These are phyloP conservation scores for Lysiphlebus fabarum DNA, from an alignment of 1,140 invertebrate species.

Conservation along the genomic window DNA sequence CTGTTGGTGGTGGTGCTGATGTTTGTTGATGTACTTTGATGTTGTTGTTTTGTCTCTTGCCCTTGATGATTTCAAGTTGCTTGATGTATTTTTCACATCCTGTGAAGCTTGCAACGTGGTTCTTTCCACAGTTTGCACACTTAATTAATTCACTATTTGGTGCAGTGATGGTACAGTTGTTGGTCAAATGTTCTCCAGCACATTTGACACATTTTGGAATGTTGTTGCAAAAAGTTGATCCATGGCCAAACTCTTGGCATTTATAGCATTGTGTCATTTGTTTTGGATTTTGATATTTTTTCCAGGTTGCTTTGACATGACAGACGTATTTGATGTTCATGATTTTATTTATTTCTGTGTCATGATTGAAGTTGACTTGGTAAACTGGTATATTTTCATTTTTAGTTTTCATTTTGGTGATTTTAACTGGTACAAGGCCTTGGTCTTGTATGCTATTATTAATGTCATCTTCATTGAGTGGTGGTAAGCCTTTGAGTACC, in stretches of 20 bases:
- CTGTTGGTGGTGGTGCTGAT: too few species aligned
- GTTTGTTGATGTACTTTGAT: too few species aligned
- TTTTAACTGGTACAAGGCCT: neutral
- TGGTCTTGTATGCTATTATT: neutral
- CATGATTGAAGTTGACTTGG: neutral
- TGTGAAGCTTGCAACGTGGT: neutral
- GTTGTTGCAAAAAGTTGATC: conserved; percentile 12
- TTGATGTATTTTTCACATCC: neutral
- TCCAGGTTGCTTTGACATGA: conserved; percentile 20
- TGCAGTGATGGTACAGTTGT: conserved; percentile 3
- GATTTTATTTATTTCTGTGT: neutral
- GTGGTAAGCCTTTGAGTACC: neutral
- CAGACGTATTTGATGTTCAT: conserved; percentile 5
- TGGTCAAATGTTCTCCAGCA: conserved; percentile 17
- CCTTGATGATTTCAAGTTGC: neutral
- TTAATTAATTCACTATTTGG: neutral
- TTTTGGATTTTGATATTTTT: conserved; percentile 24
- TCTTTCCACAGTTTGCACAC: neutral
- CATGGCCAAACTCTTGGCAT: conserved; percentile 25
- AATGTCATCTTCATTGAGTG: neutral
- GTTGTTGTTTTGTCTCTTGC: neutral
- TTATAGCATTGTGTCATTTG: conserved; percentile 23
- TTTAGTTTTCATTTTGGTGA: neutral
- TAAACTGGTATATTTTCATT: neutral
- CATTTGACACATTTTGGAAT: conserved; percentile 30